Evolutionary conservation across 2,888 invertebrate genomes (phyloP), one percentile per base, ranked within the genome.

Genomic region (Caenorhabditis sp.): DNA sequence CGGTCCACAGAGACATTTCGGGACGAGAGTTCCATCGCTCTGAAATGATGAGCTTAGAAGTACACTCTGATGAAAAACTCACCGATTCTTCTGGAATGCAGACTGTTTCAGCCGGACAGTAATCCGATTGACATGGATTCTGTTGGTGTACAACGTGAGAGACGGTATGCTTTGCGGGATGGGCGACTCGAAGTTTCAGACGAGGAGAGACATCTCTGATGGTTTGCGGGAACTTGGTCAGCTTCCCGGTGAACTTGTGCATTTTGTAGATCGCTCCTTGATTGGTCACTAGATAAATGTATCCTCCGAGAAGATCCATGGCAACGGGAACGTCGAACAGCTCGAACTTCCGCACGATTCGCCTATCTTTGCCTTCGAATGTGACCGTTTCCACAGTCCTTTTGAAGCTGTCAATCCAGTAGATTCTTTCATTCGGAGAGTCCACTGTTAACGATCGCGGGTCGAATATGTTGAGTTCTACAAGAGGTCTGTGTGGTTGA

Each of bases 191-290:
- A 5, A 74, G 39, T 30, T n/a, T n/a, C n/a, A n/a, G n/a, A n/a
- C n/a, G n/a, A n/a, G 74, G 74, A 2, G 74, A 59, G 11, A 65
- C 30, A 13, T 61, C 43, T 27, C 20, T 15, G 11, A 74, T n/a
- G 13, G 13, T 65, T 20, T 45, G 56, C 3, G 22, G 17, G 39
- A 37, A 66, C 30, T 32, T 55, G 20, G 15, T 55, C n/a, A 27
- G 32, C 30, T 65, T 53, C 9, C 66, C 74, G n/a, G 66, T 66
- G 48, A 74, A 74, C 37, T 74, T 74, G 53, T 74, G 66, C 66
- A 74, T 74, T 39, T 30, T 45, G 8, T 55, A 48, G 9, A 74
- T 41, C 45, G 3, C 2, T 39, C 74, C 74, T 15, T 45, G 52
- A 5, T 24, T 37, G 3, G 59, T 66, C 20, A 74, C n/a, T 11